Evolutionary conservation across 2,888 invertebrate species (phyloP).

Genomic region (Apocheima hispidaria): DNA sequence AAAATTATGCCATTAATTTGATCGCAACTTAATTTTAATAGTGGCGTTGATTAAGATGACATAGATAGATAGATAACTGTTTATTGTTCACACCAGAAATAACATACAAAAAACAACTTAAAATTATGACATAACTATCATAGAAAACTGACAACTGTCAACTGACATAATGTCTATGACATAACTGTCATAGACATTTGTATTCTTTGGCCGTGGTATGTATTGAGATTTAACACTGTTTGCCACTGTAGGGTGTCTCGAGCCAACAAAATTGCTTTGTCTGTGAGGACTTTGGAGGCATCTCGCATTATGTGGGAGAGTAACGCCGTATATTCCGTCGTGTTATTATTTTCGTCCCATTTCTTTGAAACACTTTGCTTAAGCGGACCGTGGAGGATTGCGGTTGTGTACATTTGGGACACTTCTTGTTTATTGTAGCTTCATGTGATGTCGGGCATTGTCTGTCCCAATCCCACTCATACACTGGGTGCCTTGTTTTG

Average conservation of each 20-base stretch:
- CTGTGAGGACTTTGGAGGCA: constrained; percentile 63
- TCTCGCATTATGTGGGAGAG: constrained; percentile 63
- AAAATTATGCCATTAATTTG: too few relatives aligned
- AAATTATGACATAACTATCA: too few relatives aligned
- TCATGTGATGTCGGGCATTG: background rate
- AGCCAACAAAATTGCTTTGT: constrained; percentile 76
- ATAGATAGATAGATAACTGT: too few relatives aligned
- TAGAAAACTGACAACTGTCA: too few relatives aligned
- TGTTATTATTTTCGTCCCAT: constrained; percentile 60
- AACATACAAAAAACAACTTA: too few relatives aligned
- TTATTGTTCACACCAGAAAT: too few relatives aligned
- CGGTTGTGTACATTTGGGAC: constrained; percentile 10
- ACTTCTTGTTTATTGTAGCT: constrained; percentile 13
- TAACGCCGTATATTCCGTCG: constrained; percentile 52
- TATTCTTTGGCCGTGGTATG: too few relatives aligned
- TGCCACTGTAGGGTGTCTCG: constrained; percentile 48
- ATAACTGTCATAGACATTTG: too few relatives aligned
- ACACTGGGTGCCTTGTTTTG: too few relatives aligned
- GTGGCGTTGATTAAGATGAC: too few relatives aligned
- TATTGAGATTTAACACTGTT: constrained; percentile 21
- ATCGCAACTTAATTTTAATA: too few relatives aligned
- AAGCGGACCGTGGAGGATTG: constrained; percentile 34
- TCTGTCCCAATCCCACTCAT: background rate
- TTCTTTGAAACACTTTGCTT: constrained; percentile 46
- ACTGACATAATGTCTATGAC: too few relatives aligned